These are phyloP conservation scores for Nomada lathburiana DNA, from an alignment of 2,888 invertebrate species.

Conservation along the genomic window DNA sequence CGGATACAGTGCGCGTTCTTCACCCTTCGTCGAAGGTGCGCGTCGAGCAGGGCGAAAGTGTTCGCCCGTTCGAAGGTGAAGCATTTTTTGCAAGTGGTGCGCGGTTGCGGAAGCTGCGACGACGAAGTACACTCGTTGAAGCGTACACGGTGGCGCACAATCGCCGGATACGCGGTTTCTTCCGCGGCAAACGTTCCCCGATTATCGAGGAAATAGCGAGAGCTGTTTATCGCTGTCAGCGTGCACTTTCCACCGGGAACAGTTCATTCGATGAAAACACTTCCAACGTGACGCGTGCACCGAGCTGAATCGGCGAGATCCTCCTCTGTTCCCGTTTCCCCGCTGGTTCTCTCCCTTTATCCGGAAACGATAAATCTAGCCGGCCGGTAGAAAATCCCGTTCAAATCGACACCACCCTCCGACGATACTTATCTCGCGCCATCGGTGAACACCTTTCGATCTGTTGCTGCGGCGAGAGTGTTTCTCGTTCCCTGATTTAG, in stretches of 20 bases:
- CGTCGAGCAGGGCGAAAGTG: constrained; percentile 25
- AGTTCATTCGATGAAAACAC: constrained; percentile 23
- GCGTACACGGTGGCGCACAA: background rate
- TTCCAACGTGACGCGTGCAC: constrained; percentile 19
- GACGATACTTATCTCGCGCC: constrained; percentile 18
- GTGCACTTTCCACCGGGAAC: background rate
- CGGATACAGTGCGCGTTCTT: too few relatives aligned
- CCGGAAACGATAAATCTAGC: constrained; percentile 16
- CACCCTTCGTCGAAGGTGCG: too few relatives aligned
- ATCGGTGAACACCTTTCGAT: constrained; percentile 4
- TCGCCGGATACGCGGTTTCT: background rate
- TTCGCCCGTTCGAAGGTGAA: constrained; percentile 21
- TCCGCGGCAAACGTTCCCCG: background rate
- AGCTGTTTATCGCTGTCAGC: constrained; percentile 18
- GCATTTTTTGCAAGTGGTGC: constrained; percentile 20
- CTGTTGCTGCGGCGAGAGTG: background rate
- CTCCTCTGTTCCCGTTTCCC: background rate
- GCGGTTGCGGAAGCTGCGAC: constrained; percentile 8
- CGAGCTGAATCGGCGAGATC: background rate
- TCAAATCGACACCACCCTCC: background rate
- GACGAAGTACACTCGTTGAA: constrained; percentile 15
- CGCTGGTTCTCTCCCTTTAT: background rate
- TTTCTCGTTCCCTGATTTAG: background rate
- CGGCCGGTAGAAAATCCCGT: constrained; percentile 10
- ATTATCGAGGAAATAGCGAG: constrained; percentile 14